phyloP scores from a whole-genome alignment of 2,113 vertebrate species.

The Lethenteron reissneri region DNA sequence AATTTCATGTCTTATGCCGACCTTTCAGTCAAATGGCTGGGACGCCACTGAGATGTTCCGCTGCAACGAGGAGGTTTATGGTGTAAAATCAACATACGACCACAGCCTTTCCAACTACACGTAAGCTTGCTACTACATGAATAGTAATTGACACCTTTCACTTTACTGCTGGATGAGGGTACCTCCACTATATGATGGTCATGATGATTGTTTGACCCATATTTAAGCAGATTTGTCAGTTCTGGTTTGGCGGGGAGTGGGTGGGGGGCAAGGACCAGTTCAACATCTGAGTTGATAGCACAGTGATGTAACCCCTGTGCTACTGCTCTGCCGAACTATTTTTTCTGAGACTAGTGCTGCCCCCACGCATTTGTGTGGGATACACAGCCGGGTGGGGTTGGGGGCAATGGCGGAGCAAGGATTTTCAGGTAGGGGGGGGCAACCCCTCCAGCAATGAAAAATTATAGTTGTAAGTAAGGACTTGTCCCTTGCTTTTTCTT shows the following conservation, averaged over 20 bases:
- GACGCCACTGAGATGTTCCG: conserved; percentile 99
- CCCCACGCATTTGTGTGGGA: no score
- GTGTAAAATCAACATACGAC: conserved; percentile 66
- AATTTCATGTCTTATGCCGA: not conserved
- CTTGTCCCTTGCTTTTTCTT: no score
- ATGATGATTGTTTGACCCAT: not conserved
- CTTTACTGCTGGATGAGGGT: not conserved
- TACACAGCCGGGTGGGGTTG: no score
- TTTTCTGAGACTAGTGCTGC: no score
- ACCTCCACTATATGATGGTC: not conserved
- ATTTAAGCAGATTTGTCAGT: not conserved
- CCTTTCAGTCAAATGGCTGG: conserved; percentile 84
- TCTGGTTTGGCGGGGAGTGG: not conserved
- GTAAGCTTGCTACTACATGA: conserved; percentile 24
- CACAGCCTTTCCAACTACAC: conserved; percentile 67
- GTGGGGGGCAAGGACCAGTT: no score
- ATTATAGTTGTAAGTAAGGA: no score
- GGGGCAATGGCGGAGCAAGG: no score
- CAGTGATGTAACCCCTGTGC: no score
- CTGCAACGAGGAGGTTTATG: conserved; percentile 88
- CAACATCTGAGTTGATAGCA: no score
- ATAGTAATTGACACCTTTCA: not conserved
- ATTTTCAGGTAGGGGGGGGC: no score
- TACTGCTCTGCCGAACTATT: no score
- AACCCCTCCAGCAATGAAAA: no score